phyloP scores from a whole-genome alignment of 2,797 vertebrate species.

The Pseudochirops corinnae region DNA sequence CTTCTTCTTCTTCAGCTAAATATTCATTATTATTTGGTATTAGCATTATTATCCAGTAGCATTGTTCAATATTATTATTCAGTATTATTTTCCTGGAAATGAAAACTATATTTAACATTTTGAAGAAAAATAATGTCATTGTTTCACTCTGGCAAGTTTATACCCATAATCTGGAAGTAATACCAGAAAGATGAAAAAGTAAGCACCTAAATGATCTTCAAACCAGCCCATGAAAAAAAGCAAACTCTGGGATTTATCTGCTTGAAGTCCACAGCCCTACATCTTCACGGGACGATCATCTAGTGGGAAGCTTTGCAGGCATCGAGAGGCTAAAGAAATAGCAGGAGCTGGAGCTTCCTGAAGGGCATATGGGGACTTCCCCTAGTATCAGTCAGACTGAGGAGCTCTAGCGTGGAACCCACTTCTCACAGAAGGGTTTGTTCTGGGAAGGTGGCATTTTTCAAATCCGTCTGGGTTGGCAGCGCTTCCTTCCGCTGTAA shows the following conservation, averaged over 20 bases:
- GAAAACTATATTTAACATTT: constrained; percentile 4
- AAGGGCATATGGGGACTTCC: background rate
- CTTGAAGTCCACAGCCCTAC: background rate
- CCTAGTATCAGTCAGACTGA: rapidly evolving
- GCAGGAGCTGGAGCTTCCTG: background rate
- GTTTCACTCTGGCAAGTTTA: background rate
- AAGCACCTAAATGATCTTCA: background rate
- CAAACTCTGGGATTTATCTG: background rate
- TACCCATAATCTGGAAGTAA: background rate
- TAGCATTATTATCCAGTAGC: background rate
- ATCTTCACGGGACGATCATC: background rate
- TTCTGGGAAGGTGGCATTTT: background rate
- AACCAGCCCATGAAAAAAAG: constrained; percentile 27
- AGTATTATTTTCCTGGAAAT: background rate
- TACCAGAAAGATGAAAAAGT: constrained; percentile 23
- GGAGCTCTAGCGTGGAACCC: background rate
- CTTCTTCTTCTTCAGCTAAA: background rate
- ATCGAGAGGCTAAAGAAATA: background rate
- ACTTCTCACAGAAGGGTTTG: background rate
- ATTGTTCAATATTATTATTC: background rate
- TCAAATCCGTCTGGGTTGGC: constrained; percentile 4
- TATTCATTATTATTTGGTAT: rapidly evolving
- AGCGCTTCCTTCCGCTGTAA: background rate
- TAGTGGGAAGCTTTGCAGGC: background rate
- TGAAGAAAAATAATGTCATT: constrained; percentile 12